phyloP scores from a whole-genome alignment of 2,797 vertebrate genomes.

The Parotocinclus haroldoi region DNA sequence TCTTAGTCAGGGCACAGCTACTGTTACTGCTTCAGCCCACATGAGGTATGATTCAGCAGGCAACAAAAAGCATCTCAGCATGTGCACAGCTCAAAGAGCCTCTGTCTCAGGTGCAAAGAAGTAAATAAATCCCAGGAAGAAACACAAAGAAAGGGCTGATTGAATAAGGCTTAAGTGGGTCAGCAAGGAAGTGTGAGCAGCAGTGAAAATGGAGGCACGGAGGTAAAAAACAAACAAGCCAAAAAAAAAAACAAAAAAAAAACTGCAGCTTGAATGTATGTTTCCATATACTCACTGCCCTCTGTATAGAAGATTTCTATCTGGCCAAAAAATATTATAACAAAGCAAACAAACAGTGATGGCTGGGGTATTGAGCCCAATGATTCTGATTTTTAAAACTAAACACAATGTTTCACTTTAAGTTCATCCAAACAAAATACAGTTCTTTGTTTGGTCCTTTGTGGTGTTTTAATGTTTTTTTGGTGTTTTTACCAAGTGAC shows the following conservation, averaged over 20 bases:
- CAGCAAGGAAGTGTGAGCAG: slow-evolving; percentile 28
- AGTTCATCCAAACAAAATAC: too few relatives aligned
- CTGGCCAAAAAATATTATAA: too few relatives aligned
- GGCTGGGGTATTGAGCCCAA: too few relatives aligned
- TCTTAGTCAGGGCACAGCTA: slow-evolving; percentile 26
- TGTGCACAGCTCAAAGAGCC: slow-evolving; percentile 38
- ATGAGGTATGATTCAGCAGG: slow-evolving; percentile 42
- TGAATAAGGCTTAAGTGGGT: slow-evolving; percentile 27
- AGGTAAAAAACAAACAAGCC: slow-evolving; percentile 33
- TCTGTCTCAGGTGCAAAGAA: slow-evolving; percentile 41
- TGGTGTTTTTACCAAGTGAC: too few relatives aligned
- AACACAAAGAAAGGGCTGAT: slow-evolving; percentile 33
- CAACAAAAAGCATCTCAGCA: slow-evolving; percentile 41
- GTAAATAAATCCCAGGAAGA: slow-evolving; percentile 36
- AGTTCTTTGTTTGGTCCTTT: neutral
- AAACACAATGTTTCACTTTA: too few relatives aligned
- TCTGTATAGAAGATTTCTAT: too few relatives aligned
- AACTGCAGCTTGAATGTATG: slow-evolving; percentile 41
- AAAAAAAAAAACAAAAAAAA: too few relatives aligned
- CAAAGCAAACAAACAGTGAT: too few relatives aligned
- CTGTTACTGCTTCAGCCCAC: slow-evolving; percentile 24
- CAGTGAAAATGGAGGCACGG: slow-evolving; percentile 22
- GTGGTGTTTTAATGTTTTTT: too few relatives aligned
- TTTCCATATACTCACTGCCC: too few relatives aligned
- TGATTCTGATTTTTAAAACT: too few relatives aligned